phyloP scores from a whole-genome alignment of 2,797 vertebrate species.

The Pipistrellus nathusii region DNA sequence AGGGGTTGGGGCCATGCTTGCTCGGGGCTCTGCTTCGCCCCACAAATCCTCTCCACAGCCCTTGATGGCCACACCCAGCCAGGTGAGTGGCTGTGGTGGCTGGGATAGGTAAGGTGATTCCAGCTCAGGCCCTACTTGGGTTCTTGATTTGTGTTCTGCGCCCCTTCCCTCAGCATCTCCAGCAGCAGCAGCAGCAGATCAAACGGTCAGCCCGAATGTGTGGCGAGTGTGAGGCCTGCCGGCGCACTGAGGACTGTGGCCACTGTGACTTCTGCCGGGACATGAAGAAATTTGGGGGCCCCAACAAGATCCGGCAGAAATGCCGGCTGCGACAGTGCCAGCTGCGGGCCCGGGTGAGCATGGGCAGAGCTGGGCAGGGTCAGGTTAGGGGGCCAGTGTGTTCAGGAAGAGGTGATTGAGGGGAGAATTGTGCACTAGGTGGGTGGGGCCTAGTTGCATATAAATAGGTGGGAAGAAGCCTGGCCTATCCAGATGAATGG shows the following conservation, averaged over 20 bases:
- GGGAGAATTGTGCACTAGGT: background rate
- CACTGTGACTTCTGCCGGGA: conserved; percentile 98
- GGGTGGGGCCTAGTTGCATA: background rate
- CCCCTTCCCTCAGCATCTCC: conserved; percentile 57
- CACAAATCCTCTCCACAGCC: conserved; percentile 83
- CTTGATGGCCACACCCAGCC: conserved; percentile 75
- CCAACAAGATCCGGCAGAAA: conserved; percentile 98
- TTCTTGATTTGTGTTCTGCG: conserved; percentile 44
- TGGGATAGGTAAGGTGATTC: background rate
- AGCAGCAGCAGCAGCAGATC: conserved; percentile 87
- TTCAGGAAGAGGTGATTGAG: conserved; percentile 2
- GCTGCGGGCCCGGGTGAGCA: conserved; percentile 94
- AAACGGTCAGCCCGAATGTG: conserved; percentile 98
- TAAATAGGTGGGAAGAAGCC: background rate
- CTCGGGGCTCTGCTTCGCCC: conserved; percentile 82
- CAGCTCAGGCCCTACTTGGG: background rate
- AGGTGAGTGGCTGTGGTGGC: conserved; percentile 68
- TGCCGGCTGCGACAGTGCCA: conserved; percentile 96
- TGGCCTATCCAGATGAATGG: background rate
- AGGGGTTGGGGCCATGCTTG: conserved; percentile 78
- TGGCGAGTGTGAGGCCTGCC: conserved; percentile 96
- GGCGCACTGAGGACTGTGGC: conserved; percentile 95
- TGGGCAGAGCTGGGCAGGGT: conserved; percentile 52
- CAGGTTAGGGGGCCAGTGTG: background rate
- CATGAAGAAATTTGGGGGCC: conserved; percentile 99